Conservation (phyloP, 2,888 invertebrate genomes). For the Folsomia manolachei region DNA sequence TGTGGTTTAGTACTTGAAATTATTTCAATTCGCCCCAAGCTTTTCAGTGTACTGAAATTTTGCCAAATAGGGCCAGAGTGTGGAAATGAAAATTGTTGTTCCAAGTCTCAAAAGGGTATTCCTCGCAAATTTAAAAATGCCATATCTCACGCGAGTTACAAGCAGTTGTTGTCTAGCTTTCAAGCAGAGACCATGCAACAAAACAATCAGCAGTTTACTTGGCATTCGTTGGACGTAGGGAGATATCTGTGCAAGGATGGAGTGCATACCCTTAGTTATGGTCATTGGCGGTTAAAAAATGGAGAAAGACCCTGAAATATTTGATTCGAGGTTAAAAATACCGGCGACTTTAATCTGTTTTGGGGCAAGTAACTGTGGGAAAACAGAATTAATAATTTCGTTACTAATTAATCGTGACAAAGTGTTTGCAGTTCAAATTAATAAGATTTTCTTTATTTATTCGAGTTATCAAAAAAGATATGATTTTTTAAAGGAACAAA, state of each 20-base stretch:
- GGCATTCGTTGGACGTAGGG: neutral
- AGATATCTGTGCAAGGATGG: neutral
- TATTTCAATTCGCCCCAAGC: neutral
- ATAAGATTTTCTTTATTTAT: neutral
- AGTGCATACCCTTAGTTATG: neutral
- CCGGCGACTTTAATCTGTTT: neutral
- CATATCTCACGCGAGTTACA: neutral
- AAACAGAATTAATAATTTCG: neutral
- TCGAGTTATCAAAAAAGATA: neutral
- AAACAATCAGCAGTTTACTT: neutral
- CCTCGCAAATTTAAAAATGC: neutral
- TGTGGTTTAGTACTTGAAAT: neutral
- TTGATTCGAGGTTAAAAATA: neutral
- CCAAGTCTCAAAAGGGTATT: too few relatives aligned
- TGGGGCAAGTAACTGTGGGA: neutral
- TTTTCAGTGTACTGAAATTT: neutral
- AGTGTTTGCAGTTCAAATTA: neutral
- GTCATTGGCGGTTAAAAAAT: neutral
- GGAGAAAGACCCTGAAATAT: slow-evolving; percentile 4
- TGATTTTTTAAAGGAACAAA: neutral
- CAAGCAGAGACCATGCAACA: neutral
- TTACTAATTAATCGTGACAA: neutral
- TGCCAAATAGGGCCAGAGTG: neutral
- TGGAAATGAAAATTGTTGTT: neutral
- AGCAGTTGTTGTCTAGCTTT: neutral